Evolutionary conservation across 2,888 invertebrate genomes (phyloP).

Genomic region (Philonicus albiceps): DNA sequence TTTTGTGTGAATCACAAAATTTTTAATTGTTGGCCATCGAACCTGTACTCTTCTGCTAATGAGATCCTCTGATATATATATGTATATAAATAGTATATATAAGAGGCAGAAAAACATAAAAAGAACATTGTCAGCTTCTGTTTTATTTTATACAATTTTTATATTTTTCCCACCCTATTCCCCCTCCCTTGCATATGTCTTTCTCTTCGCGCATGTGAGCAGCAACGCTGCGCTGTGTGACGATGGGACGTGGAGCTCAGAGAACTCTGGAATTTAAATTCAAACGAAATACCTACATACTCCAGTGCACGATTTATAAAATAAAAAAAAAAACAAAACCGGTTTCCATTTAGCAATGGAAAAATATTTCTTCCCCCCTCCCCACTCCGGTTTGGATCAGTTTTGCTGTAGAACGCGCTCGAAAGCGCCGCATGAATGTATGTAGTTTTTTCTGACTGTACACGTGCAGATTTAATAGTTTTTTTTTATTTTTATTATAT

Average conservation of each 20-base stretch:
- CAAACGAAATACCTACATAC: slow-evolving; percentile 32
- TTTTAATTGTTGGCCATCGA: slow-evolving; percentile 42
- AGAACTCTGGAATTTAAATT: slow-evolving; percentile 31
- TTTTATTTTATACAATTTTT: not conserved
- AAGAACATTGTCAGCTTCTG: slow-evolving; percentile 16
- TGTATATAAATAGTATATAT: not conserved
- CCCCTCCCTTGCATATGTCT: not conserved
- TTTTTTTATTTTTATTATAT: not conserved
- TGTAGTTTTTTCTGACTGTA: not conserved
- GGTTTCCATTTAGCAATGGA: slow-evolving; percentile 19
- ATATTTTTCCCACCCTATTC: not conserved
- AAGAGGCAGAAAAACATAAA: not conserved
- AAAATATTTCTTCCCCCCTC: slow-evolving; percentile 19
- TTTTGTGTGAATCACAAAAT: slow-evolving; percentile 8
- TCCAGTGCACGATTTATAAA: slow-evolving; percentile 38
- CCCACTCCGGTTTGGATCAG: not conserved
- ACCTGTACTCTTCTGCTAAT: not conserved
- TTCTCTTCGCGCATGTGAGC: not conserved
- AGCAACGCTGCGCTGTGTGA: not conserved
- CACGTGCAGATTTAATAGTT: slow-evolving; percentile 28
- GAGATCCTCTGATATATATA: not conserved
- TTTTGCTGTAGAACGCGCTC: not conserved
- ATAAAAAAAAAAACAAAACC: no score
- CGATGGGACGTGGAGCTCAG: not conserved
- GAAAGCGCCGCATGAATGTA: slow-evolving; percentile 4